These are phyloP conservation scores for Stenodema calcarata DNA, from an alignment of 2,888 invertebrate genomes.

Conservation along the genomic window DNA sequence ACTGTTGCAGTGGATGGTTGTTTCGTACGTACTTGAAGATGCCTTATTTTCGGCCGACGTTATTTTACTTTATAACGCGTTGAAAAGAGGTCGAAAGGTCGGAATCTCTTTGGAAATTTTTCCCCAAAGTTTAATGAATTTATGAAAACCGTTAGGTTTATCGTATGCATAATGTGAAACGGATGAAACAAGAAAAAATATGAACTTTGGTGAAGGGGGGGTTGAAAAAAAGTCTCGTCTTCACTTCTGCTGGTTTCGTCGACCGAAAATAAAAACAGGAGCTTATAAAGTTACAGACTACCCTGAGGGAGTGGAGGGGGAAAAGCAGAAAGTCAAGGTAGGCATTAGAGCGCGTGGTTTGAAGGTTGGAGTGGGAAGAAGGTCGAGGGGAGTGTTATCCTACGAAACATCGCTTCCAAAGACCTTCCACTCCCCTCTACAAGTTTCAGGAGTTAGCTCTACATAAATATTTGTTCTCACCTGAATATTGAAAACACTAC, in stretches of 20 bases:
- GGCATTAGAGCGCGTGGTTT: not conserved
- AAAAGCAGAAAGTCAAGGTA: not conserved
- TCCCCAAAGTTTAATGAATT: not conserved
- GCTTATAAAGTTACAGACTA: slow-evolving; percentile 6
- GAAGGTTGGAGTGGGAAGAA: too few relatives aligned
- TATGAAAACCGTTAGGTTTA: not conserved
- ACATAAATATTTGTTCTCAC: slow-evolving; percentile 43
- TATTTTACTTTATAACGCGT: too few relatives aligned
- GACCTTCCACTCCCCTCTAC: not conserved
- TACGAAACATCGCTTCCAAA: slow-evolving; percentile 3
- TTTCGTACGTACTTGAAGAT: too few relatives aligned
- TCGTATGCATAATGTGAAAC: not conserved
- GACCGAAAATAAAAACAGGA: not conserved
- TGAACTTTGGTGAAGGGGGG: not conserved
- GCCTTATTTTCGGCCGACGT: too few relatives aligned
- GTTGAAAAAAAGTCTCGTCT: not conserved
- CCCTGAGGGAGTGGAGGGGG: not conserved
- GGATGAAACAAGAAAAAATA: not conserved
- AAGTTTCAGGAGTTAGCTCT: slow-evolving; percentile 38
- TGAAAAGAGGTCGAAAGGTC: too few relatives aligned
- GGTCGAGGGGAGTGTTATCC: slow-evolving; percentile 19
- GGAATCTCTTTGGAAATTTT: too few relatives aligned
- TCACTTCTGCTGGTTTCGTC: not conserved
- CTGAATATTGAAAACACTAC: slow-evolving; percentile 41
- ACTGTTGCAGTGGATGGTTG: too few relatives aligned